Base-by-base conservation (phyloP, 2,113 vertebrate genomes). In the Heterochromis multidens region DNA sequence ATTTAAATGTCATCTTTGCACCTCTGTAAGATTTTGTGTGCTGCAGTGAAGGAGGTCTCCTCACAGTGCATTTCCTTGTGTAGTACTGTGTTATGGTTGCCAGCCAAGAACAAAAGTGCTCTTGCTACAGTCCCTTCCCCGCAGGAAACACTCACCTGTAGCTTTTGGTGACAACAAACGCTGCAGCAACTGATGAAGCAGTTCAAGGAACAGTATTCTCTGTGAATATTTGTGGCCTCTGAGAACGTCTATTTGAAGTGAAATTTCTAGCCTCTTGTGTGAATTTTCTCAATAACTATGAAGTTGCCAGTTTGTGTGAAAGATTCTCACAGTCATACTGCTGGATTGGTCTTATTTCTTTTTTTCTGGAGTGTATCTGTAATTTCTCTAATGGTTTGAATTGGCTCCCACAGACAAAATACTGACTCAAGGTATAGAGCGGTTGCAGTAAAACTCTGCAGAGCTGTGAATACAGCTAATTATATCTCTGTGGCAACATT, bases 101-200 rank as follows among this genome's bases (percentile, higher is more conserved):
- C 49, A 21, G 79, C 62, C 82, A 70, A 52, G 80, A 83, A 74
- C 4, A 74, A 52, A 52, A 65, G 49, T 23, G 2, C 31, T 67
- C 57, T 59, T 13, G 8, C 80, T n/a, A 63, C 77, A 56, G 72
- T 80, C 33, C 46, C 23, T 23, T 25, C 37, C 21, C 65, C 21
- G 19, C 60, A 84, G 76, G 49, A 85, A 67, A 76, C 23, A 23
- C 61, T 85, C 70, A 57, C 61, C 49, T 29, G 27, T 52, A 31
- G 52, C 84, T 72, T 80, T 37, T 27, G 58, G 37, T 74, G 54
- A 86, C 82, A 83, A 59, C 59, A 87, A 87, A 85, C 17, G 23
- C 61, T 54, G 0, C 1, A 67, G 54, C 46, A 52, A 29, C 27
- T n/a, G 85, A 13, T 2, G 40, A 52, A 40, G 81, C 82, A 40